These are phyloP conservation scores for Heliconius congener DNA, from an alignment of 1,140 invertebrate genomes.

Conservation along the genomic window DNA sequence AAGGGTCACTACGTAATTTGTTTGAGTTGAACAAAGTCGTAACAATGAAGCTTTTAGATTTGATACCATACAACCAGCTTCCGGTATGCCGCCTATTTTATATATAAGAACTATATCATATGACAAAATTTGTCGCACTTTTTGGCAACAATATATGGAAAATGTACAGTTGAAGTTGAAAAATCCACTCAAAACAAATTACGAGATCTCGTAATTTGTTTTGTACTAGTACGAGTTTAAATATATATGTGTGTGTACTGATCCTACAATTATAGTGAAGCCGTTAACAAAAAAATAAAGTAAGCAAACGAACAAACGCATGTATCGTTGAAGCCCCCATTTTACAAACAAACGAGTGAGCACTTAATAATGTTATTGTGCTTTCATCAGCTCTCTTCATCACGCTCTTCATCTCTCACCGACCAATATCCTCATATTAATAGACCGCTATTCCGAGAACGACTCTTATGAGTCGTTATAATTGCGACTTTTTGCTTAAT, in stretches of 20 bases:
- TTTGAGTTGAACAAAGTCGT: conserved; percentile 21
- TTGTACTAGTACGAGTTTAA: too few species aligned
- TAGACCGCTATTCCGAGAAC: conserved; percentile 21
- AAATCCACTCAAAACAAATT: too few species aligned
- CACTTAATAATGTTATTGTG: conserved; percentile 16
- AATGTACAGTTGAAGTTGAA: too few species aligned
- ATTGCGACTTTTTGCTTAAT: background rate
- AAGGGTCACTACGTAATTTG: conserved; percentile 34
- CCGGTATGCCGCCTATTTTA: background rate
- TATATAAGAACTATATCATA: background rate
- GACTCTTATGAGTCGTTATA: background rate
- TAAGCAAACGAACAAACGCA: background rate
- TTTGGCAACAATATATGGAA: too few species aligned
- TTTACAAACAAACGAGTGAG: background rate
- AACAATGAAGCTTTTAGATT: conserved; percentile 16
- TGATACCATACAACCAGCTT: background rate
- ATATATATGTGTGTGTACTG: too few species aligned
- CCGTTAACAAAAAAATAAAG: background rate
- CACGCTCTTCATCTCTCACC: conserved; percentile 16
- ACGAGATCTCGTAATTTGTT: too few species aligned
- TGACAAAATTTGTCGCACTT: background rate
- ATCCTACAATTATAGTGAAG: too few species aligned
- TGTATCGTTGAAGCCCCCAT: background rate
- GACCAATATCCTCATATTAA: conserved; percentile 17
- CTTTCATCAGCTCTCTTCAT: conserved; percentile 6